Percentiles rank a stretch among this genome's conserved stretches.
Conservation (phyloP, 2,797 vertebrate species). For the Nyctibius grandis region DNA sequence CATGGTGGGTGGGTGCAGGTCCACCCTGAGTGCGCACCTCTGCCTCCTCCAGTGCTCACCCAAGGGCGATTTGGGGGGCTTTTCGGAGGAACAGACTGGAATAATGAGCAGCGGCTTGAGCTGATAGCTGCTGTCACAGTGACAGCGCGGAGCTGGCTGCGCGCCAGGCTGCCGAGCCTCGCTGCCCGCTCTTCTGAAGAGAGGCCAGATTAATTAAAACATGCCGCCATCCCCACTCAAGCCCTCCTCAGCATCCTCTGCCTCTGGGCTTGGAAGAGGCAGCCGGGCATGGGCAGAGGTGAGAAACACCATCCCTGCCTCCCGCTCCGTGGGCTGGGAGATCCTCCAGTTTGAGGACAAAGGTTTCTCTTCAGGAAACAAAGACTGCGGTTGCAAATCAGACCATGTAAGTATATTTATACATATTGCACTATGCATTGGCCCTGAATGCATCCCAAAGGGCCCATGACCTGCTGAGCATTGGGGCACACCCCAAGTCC, state of each 20-base stretch:
- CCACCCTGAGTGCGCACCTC: rapidly evolving
- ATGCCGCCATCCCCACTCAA: not conserved
- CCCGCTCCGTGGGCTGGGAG: not conserved
- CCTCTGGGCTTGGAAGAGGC: not conserved
- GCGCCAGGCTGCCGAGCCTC: not conserved
- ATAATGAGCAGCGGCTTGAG: not conserved
- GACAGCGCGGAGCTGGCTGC: not conserved
- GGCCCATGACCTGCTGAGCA: rapidly evolving
- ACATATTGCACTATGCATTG: not conserved
- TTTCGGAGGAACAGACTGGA: not conserved
- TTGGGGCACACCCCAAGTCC: not conserved
- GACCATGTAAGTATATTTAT: rapidly evolving
- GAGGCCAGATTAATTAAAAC: conserved; percentile 41
- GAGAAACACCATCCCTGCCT: not conserved
- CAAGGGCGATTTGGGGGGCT: not conserved
- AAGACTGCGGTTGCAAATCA: not conserved
- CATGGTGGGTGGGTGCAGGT: not conserved
- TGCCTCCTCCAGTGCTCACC: not conserved
- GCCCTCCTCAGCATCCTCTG: not conserved
- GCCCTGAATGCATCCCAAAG: not conserved
- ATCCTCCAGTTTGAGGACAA: not conserved
- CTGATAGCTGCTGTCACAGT: not conserved
- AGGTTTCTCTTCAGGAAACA: not conserved
- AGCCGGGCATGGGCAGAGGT: not conserved
- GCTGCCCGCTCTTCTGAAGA: not conserved